These are phyloP conservation scores for Myrmecobius fasciatus DNA, from an alignment of 2,113 vertebrate species.

Conservation along the genomic window DNA sequence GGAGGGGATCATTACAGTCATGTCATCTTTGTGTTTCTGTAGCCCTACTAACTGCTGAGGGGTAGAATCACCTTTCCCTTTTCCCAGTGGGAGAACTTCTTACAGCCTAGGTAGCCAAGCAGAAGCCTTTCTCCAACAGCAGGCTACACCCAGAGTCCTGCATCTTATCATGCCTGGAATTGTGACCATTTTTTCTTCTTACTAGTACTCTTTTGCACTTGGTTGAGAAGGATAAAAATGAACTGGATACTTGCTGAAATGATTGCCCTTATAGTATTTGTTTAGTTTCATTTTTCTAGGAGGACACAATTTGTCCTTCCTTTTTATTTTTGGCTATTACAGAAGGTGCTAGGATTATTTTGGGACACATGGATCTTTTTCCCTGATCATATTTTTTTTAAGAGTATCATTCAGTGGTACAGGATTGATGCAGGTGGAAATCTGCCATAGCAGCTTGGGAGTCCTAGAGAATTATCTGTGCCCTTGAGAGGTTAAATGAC, in stretches of 20 bases:
- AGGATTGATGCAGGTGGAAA: neutral
- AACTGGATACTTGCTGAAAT: neutral
- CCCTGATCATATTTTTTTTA: too few relatives aligned
- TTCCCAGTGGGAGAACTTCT: neutral
- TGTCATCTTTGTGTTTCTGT: neutral
- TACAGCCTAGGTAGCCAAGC: neutral
- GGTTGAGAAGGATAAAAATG: neutral
- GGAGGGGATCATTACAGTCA: neutral
- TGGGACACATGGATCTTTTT: too few relatives aligned
- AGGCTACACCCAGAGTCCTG: neutral
- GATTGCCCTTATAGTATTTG: neutral
- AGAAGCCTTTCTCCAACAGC: neutral
- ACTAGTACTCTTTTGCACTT: neutral
- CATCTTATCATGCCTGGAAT: neutral
- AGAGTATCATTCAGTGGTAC: neutral
- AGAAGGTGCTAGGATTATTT: too few relatives aligned
- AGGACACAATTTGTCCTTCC: too few relatives aligned
- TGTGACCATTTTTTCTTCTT: neutral
- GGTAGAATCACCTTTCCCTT: neutral
- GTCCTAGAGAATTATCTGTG: neutral
- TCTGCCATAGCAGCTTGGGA: neutral
- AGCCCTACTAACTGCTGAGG: neutral
- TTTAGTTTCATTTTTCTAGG: neutral
- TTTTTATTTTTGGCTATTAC: too few relatives aligned
- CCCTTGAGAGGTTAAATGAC: neutral